Percentiles rank a stretch among this genome's conserved stretches.
These are phyloP conservation scores for Mungos mungo DNA, from an alignment of 2,113 vertebrate genomes.

Conservation along the genomic window DNA sequence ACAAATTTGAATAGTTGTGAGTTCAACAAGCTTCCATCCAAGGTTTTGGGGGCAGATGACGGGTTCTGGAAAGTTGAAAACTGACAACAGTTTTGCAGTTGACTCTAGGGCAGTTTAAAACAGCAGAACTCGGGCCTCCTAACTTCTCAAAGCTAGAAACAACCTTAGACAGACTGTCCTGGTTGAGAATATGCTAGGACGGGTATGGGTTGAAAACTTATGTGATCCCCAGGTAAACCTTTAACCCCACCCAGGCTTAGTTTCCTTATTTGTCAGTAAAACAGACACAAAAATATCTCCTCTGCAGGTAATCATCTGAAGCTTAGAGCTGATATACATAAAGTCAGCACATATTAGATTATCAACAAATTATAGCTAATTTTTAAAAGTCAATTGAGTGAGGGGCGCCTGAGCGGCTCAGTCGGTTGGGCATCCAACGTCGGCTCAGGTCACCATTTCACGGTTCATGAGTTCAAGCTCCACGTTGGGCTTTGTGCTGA, in stretches of 20 bases:
- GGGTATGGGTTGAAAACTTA: neutral
- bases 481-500: too few species aligned
- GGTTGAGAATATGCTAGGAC: neutral
- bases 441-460: too few species aligned
- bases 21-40: neutral
- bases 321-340: neutral
- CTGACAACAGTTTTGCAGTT: slow-evolving; percentile 25
- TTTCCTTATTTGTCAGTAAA: slow-evolving; percentile 15
- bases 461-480: too few species aligned
- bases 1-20: neutral
- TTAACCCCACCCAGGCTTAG: neutral
- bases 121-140: neutral
- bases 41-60: slow-evolving; percentile 4
- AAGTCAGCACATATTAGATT: neutral
- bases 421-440: too few species aligned
- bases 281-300: neutral
- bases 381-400: neutral
- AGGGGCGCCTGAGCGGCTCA: neutral
- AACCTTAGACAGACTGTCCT: neutral
- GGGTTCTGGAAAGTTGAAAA: slow-evolving; percentile 14
- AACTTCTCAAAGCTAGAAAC: neutral
- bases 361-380: slow-evolving; percentile 2
- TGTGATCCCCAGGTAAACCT: neutral
- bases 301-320: neutral
- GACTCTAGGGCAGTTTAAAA: slow-evolving; percentile 7